phyloP scores from a whole-genome alignment of 2,888 invertebrate species.

The Pyrochroa serraticornis region DNA sequence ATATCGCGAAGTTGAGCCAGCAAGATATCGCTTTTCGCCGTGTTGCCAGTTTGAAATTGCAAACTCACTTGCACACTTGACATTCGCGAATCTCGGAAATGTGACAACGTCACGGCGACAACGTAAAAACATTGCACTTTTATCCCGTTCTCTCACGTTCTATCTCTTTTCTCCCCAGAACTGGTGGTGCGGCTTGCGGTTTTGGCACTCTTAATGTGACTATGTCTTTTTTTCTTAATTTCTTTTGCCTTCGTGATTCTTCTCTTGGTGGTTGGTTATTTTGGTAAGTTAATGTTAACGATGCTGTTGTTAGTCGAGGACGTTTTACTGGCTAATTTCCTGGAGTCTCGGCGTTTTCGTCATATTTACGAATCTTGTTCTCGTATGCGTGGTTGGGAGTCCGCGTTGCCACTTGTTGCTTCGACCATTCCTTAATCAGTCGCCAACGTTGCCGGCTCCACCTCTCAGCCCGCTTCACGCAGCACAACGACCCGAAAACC shows the following conservation, averaged over 20 bases:
- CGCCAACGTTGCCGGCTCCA: conserved; percentile 44
- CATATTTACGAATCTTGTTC: conserved; percentile 12
- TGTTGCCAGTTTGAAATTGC: conserved; percentile 29
- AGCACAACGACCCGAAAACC: background rate
- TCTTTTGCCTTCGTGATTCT: too few species aligned
- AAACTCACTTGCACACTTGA: conserved; percentile 7
- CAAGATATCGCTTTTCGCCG: conserved; percentile 35
- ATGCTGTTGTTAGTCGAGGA: background rate
- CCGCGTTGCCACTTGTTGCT: conserved; percentile 51
- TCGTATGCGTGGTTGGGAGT: conserved; percentile 35
- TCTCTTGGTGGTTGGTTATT: too few species aligned
- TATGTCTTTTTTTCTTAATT: too few species aligned
- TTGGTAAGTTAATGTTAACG: background rate
- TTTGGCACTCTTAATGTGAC: too few species aligned
- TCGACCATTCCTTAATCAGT: conserved; percentile 45
- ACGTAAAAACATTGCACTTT: background rate
- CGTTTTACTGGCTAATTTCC: conserved; percentile 18
- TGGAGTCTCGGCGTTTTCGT: conserved; percentile 1
- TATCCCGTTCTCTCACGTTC: conserved; percentile 5
- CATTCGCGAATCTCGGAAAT: conserved; percentile 5
- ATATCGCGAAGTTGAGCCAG: conserved; percentile 26
- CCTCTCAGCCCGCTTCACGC: conserved; percentile 39
- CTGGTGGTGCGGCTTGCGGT: too few species aligned
- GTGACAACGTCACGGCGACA: conserved; percentile 8
- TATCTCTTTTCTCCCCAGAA: background rate